Percentiles rank a stretch among this genome's conserved stretches.
These are phyloP conservation scores for Diabrotica virgifera DNA, from an alignment of 1,140 invertebrate species.

Conservation along the genomic window DNA sequence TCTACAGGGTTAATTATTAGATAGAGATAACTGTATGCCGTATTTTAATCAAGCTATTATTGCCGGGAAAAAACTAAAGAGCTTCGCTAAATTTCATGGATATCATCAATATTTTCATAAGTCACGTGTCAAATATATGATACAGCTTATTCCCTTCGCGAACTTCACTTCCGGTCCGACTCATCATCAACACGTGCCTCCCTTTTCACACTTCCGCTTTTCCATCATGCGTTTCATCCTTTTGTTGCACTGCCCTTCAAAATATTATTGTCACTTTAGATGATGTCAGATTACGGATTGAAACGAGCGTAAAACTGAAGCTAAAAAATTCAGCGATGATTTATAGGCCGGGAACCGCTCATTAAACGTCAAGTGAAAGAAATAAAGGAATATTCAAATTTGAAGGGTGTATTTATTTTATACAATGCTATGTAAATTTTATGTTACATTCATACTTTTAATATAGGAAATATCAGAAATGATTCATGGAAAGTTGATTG, in stretches of 20 bases:
- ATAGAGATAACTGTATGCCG: too few species aligned
- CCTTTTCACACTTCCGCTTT: conserved; percentile 35
- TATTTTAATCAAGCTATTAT: too few species aligned
- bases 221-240: conserved; percentile 5
- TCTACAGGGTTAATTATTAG: too few species aligned
- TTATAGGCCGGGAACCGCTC: neutral
- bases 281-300: conserved; percentile 8
- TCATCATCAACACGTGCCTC: conserved; percentile 40
- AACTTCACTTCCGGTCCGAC: conserved; percentile 39
- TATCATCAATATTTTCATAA: conserved; percentile 22
- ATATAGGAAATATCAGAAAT: too few species aligned
- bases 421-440: too few species aligned
- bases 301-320: neutral
- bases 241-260: conserved; percentile 14
- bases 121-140: conserved; percentile 33
- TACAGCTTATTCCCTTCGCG: conserved; percentile 35
- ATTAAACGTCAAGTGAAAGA: too few species aligned
- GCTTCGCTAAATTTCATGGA: conserved; percentile 22
- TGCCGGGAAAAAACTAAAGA: too few species aligned
- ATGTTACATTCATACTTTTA: too few species aligned
- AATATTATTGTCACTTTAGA: conserved; percentile 11
- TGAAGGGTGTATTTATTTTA: too few species aligned
- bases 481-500: too few species aligned
- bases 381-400: too few species aligned
- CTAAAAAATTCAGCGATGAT: neutral